Conservation (phyloP, 2,888 invertebrate genomes). For the Ophion ventricosus region DNA sequence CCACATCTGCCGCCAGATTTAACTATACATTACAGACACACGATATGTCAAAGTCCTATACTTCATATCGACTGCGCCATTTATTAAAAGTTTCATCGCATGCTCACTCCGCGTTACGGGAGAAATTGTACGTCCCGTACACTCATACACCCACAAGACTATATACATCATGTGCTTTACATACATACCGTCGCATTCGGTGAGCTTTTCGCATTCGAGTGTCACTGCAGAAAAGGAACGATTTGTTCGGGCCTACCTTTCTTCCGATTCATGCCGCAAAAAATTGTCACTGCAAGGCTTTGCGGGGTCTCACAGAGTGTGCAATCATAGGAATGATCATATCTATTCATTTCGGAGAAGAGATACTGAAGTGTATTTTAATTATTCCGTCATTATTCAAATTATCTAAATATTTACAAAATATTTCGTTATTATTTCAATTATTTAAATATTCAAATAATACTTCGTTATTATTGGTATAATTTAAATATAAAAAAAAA, state of each 20-base stretch:
- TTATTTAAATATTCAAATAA: too few relatives aligned
- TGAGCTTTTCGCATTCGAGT: slow-evolving; percentile 60
- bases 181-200: slow-evolving; percentile 57
- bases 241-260: slow-evolving; percentile 62
- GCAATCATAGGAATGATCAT: background rate
- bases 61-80: slow-evolving; percentile 84
- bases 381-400: background rate
- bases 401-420: too few relatives aligned
- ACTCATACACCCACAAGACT: slow-evolving; percentile 47
- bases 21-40: slow-evolving; percentile 84
- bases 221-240: slow-evolving; percentile 47
- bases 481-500: too few relatives aligned
- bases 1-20: slow-evolving; percentile 83
- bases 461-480: too few relatives aligned
- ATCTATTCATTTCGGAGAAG: background rate
- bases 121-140: slow-evolving; percentile 67
- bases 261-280: slow-evolving; percentile 56
- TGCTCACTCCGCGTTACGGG: slow-evolving; percentile 72
- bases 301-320: background rate
- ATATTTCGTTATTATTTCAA: too few relatives aligned
- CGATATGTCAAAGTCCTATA: slow-evolving; percentile 84
- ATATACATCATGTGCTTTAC: slow-evolving; percentile 63
- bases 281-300: slow-evolving; percentile 61
- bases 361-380: background rate
- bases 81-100: slow-evolving; percentile 84